Evolutionary conservation across 2,797 vertebrate genomes (phyloP).

Genomic region (Perodicticus potto): DNA sequence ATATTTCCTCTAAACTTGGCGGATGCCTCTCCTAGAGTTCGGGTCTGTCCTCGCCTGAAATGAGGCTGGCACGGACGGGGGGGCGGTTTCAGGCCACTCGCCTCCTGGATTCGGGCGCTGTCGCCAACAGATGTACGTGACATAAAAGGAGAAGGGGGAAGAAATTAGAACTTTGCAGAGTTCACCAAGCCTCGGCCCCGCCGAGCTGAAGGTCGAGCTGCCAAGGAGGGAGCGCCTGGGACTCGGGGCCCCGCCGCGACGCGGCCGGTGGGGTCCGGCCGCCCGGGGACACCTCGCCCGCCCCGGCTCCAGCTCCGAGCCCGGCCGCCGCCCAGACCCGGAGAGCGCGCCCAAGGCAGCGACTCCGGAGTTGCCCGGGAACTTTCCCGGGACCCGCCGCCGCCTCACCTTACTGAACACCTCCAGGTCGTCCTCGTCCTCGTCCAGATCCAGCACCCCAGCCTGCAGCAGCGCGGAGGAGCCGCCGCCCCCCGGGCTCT

Average conservation of each 20-base stretch:
- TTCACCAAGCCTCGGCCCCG: neutral
- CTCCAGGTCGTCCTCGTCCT: slow-evolving; percentile 97
- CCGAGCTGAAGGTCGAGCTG: slow-evolving; percentile 30
- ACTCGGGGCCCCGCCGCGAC: neutral
- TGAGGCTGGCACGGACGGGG: neutral
- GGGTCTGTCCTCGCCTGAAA: neutral
- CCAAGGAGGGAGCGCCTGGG: neutral
- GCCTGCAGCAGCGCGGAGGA: slow-evolving; percentile 54
- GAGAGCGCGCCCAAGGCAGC: neutral
- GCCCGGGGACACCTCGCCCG: neutral
- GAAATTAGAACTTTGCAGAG: slow-evolving; percentile 57
- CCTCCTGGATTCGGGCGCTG: neutral
- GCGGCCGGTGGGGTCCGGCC: neutral
- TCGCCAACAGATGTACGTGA: neutral
- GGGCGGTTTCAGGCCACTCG: neutral
- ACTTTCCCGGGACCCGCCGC: slow-evolving; percentile 67
- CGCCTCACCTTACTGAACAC: slow-evolving; percentile 96
- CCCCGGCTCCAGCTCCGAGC: neutral
- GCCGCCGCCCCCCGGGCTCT: neutral
- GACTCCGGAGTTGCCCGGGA: slow-evolving; percentile 55
- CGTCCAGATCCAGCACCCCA: slow-evolving; percentile 91
- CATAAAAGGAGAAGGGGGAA: neutral
- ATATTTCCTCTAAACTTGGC: neutral
- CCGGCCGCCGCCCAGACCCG: neutral
- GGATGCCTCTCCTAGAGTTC: neutral